Evolutionary conservation across 2,113 vertebrate species (phyloP).

Genomic region (Notechis scutatus): DNA sequence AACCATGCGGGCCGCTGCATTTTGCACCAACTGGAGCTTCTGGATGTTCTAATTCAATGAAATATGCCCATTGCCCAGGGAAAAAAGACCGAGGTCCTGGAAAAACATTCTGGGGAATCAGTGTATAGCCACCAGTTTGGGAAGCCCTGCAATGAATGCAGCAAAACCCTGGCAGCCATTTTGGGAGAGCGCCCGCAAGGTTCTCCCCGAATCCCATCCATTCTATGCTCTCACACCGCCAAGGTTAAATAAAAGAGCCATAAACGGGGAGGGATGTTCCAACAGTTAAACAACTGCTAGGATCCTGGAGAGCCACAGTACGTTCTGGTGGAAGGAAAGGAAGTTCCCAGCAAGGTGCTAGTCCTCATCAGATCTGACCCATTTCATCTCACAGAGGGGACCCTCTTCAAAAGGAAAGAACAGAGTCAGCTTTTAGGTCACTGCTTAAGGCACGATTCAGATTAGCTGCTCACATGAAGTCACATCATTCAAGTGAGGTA

Average conservation of each 20-base stretch:
- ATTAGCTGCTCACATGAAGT: not conserved
- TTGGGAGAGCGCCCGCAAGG: not conserved
- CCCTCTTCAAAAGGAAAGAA: not conserved
- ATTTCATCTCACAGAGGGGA: not conserved
- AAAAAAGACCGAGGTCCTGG: not conserved
- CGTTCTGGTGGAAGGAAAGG: not conserved
- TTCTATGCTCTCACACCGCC: not conserved
- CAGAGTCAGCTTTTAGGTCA: not conserved
- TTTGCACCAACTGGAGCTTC: too few species aligned
- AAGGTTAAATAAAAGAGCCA: not conserved
- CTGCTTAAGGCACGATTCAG: not conserved
- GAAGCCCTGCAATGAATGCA: not conserved
- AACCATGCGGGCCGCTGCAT: too few species aligned
- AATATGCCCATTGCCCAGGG: not conserved
- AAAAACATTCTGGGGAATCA: not conserved
- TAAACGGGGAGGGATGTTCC: fast-evolving
- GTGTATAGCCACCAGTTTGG: not conserved
- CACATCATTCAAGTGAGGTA: not conserved
- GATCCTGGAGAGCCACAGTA: too few species aligned
- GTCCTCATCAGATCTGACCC: not conserved
- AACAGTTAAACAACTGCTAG: not conserved
- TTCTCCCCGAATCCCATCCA: not conserved
- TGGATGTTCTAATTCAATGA: too few species aligned
- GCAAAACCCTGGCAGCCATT: not conserved
- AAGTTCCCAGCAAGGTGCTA: too few species aligned